Evolutionary conservation across 1,140 invertebrate genomes (phyloP).

Genomic region (Mactra quadrangularis): DNA sequence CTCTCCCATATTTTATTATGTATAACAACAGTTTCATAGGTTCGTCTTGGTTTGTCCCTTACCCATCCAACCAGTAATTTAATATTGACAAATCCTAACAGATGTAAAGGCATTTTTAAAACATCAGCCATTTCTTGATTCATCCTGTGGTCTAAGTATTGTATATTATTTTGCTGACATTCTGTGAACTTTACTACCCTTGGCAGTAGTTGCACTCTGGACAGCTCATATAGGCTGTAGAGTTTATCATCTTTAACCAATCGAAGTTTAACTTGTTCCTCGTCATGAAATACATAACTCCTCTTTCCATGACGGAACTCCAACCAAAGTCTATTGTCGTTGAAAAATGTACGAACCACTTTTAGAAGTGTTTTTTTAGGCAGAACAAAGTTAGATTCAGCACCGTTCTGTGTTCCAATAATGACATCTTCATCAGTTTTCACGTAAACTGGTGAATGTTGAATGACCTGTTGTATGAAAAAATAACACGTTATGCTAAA

Average conservation of each 20-base stretch:
- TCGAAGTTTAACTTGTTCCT: not conserved
- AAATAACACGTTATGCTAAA: no score
- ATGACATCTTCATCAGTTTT: not conserved
- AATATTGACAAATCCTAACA: not conserved
- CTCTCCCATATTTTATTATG: not conserved
- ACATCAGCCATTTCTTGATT: not conserved
- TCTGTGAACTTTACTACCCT: not conserved
- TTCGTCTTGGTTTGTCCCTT: not conserved
- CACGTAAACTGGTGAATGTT: not conserved
- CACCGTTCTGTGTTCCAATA: not conserved
- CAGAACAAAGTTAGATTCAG: not conserved
- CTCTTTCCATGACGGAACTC: constrained; percentile 1
- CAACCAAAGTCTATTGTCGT: not conserved
- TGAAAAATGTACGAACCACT: not conserved
- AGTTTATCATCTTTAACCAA: constrained; percentile 1
- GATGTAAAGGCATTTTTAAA: not conserved
- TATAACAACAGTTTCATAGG: constrained; percentile 14
- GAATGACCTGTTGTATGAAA: not conserved
- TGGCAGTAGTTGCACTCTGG: not conserved
- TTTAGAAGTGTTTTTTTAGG: not conserved
- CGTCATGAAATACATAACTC: not conserved
- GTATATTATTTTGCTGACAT: not conserved
- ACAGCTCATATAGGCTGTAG: constrained; percentile 11
- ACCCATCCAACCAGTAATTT: constrained; percentile 16
- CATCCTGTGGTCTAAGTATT: not conserved